phyloP scores from a whole-genome alignment of 1,140 invertebrate genomes.

The Antheraea pernyi region DNA sequence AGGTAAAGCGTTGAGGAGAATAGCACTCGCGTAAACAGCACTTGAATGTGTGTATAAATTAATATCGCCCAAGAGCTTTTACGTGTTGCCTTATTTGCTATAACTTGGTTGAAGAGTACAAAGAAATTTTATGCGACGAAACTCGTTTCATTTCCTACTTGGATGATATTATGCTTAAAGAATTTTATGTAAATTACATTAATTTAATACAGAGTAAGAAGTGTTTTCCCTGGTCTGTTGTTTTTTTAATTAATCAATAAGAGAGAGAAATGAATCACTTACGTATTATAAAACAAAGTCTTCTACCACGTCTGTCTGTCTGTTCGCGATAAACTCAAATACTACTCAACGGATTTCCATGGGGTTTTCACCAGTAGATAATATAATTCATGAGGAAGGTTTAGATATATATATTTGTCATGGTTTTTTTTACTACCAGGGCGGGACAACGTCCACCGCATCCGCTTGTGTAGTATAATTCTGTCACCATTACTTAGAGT shows the following conservation, averaged over 20 bases:
- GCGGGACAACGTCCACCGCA: no score
- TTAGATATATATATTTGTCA: no score
- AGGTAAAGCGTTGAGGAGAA: constrained; percentile 19
- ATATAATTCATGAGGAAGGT: no score
- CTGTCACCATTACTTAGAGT: no score
- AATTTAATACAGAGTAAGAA: constrained; percentile 1
- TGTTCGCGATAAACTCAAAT: no score
- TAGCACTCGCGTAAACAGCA: constrained; percentile 34
- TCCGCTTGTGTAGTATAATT: no score
- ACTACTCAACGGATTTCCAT: no score
- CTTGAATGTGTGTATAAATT: constrained; percentile 35
- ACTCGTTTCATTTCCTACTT: background rate
- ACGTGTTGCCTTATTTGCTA: constrained; percentile 1
- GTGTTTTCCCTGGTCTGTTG: background rate
- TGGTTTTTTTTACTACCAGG: no score
- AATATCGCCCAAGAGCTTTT: constrained; percentile 30
- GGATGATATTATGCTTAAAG: background rate
- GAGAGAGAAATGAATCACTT: background rate
- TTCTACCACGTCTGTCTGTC: no score
- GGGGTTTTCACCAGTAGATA: no score
- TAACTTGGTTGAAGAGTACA: background rate
- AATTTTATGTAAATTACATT: constrained; percentile 3
- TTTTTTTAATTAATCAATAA: background rate
- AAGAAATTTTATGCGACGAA: background rate
- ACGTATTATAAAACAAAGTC: no score